phyloP scores from a whole-genome alignment of 2,113 vertebrate genomes.

The Lontra canadensis region DNA sequence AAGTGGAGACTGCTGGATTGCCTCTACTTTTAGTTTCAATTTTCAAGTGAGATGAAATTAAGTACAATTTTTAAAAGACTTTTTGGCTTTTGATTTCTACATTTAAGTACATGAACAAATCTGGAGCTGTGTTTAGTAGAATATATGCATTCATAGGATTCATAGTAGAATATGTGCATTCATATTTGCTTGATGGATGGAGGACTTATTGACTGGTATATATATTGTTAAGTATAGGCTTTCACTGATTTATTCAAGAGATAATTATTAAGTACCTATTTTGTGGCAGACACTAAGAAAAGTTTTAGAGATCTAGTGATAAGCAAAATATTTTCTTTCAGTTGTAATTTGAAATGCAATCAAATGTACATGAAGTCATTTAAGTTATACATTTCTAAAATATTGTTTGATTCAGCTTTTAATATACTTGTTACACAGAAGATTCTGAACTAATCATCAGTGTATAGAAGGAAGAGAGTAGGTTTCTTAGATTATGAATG shows the following conservation, averaged over 20 bases:
- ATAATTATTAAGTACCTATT: neutral
- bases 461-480: neutral
- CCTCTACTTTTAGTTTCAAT: conserved; percentile 31
- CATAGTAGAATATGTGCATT: neutral
- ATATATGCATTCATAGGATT: neutral
- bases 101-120: neutral
- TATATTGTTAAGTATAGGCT: neutral
- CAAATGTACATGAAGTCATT: neutral
- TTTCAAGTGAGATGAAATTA: conserved; percentile 22
- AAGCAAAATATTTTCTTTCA: neutral
- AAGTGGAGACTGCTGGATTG: neutral
- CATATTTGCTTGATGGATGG: neutral
- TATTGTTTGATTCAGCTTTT: conserved; percentile 31
- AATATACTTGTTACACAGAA: neutral
- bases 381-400: conserved; percentile 15
- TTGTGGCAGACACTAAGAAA: neutral
- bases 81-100: conserved; percentile 13
- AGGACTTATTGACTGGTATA: neutral
- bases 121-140: neutral
- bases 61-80: conserved; percentile 11
- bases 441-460: neutral
- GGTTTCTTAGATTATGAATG: neutral
- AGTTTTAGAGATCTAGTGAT: neutral
- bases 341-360: conserved; percentile 11
- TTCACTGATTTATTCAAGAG: neutral